These are phyloP conservation scores for Sepioteuthis lessoniana DNA, from an alignment of 2,888 invertebrate species.

Conservation along the genomic window DNA sequence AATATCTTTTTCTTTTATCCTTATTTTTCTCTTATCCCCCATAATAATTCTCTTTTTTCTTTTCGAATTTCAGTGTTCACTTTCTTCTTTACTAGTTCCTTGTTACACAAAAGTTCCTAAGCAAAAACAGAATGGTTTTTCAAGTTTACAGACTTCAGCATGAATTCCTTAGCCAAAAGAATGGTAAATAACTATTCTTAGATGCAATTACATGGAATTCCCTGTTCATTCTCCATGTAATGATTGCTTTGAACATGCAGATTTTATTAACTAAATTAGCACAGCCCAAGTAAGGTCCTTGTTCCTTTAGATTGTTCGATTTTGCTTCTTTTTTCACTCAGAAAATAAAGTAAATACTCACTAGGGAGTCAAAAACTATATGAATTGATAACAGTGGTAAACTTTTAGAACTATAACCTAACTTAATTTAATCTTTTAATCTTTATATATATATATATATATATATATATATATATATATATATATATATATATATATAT, in stretches of 20 bases:
- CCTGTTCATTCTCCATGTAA: neutral
- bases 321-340: neutral
- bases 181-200: neutral
- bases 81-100: neutral
- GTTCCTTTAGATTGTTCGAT: neutral
- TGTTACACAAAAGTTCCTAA: neutral
- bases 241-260: conserved; percentile 14
- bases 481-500: neutral
- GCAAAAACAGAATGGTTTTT: neutral
- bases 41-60: neutral
- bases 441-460: neutral
- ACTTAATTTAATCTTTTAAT: too few relatives aligned
- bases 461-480: neutral
- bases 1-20: neutral
- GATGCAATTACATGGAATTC: neutral
- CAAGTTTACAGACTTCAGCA: neutral
- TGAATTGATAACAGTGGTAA: too few relatives aligned
- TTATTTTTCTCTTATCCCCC: neutral
- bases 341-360: neutral
- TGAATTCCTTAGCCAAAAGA: neutral
- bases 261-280: neutral
- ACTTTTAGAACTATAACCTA: too few relatives aligned
- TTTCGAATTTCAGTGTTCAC: neutral
- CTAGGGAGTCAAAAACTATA: neutral
- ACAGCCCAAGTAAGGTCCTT: neutral